phyloP scores from a whole-genome alignment of 2,888 invertebrate genomes.

The Pandemis corylana region DNA sequence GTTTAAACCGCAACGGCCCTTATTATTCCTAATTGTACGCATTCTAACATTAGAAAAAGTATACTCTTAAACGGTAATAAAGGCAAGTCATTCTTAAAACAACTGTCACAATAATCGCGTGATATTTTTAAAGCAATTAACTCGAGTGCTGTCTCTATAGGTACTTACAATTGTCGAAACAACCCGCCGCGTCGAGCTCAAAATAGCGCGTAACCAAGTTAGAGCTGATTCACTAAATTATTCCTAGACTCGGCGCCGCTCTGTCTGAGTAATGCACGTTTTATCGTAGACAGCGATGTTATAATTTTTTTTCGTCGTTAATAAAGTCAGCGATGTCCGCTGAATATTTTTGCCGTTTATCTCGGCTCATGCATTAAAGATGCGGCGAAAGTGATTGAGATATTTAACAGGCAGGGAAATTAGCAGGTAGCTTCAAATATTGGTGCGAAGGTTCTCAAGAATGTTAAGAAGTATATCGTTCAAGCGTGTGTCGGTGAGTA shows the following conservation, averaged over 20 bases:
- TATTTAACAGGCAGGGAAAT: slow-evolving; percentile 31
- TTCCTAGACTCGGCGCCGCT: slow-evolving; percentile 46
- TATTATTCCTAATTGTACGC: too few relatives aligned
- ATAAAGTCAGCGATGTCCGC: slow-evolving; percentile 52
- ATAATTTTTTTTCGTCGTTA: slow-evolving; percentile 49
- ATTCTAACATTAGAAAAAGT: too few relatives aligned
- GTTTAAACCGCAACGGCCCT: too few relatives aligned
- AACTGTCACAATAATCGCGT: too few relatives aligned
- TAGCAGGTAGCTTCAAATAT: not conserved
- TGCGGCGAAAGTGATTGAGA: slow-evolving; percentile 50
- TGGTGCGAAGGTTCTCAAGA: too few relatives aligned
- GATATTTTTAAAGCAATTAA: slow-evolving; percentile 22
- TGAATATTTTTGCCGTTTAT: slow-evolving; percentile 54
- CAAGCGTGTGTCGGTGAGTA: too few relatives aligned
- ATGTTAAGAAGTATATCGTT: too few relatives aligned
- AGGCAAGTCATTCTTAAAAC: too few relatives aligned
- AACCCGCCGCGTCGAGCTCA: slow-evolving; percentile 26
- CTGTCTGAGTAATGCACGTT: slow-evolving; percentile 46
- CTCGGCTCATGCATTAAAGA: slow-evolving; percentile 67
- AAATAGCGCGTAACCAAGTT: slow-evolving; percentile 35
- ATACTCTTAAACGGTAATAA: too few relatives aligned
- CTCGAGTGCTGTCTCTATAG: not conserved
- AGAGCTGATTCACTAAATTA: slow-evolving; percentile 42
- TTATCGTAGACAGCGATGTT: slow-evolving; percentile 43
- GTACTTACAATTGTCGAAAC: slow-evolving; percentile 21